phyloP scores from a whole-genome alignment of 2,797 vertebrate species.

The Apogon hyalosoma region DNA sequence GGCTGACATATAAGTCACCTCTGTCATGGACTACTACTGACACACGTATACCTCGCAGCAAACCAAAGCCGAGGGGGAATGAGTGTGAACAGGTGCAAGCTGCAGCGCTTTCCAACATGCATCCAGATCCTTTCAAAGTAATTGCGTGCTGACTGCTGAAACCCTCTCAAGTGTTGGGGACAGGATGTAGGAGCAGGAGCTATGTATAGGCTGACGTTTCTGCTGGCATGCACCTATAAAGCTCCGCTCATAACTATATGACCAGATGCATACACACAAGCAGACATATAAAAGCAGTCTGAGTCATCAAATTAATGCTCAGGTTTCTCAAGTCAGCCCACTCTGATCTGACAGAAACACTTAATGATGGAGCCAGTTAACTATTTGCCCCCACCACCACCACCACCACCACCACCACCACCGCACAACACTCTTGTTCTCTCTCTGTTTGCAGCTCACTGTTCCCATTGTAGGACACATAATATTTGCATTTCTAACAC shows the following conservation, averaged over 20 bases:
- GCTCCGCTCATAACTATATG: constrained; percentile 16
- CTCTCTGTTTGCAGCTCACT: background rate
- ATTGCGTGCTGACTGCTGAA: constrained; percentile 55
- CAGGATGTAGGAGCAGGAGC: constrained; percentile 35
- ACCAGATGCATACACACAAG: constrained; percentile 19
- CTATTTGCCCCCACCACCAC: constrained; percentile 29
- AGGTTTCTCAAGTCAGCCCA: constrained; percentile 53
- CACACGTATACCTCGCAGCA: constrained; percentile 42
- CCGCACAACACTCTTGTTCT: constrained; percentile 8
- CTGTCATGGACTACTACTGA: constrained; percentile 42
- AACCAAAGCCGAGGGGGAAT: constrained; percentile 47
- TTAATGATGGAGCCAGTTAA: constrained; percentile 43
- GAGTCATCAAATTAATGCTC: constrained; percentile 58
- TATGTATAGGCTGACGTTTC: constrained; percentile 48
- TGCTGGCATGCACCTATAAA: constrained; percentile 32
- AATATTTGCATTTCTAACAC: constrained; percentile 28
- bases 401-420: constrained; percentile 11
- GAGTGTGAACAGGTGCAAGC: constrained; percentile 63
- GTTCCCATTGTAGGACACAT: constrained; percentile 21
- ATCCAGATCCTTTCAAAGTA: constrained; percentile 52
- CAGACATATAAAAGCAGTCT: constrained; percentile 35
- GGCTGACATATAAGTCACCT: constrained; percentile 54
- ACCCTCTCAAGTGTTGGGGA: constrained; percentile 47
- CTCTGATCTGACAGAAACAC: constrained; percentile 64
- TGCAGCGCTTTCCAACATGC: constrained; percentile 49